Evolutionary conservation across 2,113 vertebrate genomes (phyloP), one percentile per base, ranked within the genome.

Genomic region (Eurypyga helias): DNA sequence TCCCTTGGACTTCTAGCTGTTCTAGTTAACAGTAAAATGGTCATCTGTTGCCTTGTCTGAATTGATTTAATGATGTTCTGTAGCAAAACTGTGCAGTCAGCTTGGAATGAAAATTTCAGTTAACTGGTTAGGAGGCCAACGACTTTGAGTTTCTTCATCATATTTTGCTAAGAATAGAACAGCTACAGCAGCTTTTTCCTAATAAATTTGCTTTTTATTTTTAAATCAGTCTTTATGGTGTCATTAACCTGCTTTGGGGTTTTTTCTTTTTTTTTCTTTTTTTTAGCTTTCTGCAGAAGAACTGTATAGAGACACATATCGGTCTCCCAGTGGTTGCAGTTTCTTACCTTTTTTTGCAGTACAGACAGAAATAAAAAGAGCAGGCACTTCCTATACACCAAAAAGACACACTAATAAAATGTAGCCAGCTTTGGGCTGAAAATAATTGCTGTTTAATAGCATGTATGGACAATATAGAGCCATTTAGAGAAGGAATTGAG

Each of bases 281-380:
- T 43, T 61, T 52, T 13, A 76, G 10, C 67, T 82, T 72, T 52
- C 66, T 75, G 43, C 64, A 87, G 31, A 15, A 54, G 33, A 51
- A n/a, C 14, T 61, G 29, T 46, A 1, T 10, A 16, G 73, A 1
- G 0, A 48, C 10, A 5, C 0, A 0, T 34, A 17, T 17, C 7
- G 5, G 9, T 54, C 62, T 90, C 72, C 17, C 31, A 48, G 3
- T 18, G 34, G 18, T 54, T 75, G 46, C 48, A 6, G 2, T 8
- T 24, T 48, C 29, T 90, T 43, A 31, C 33, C 18, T 83, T 64
- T 71, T 71, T 34, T 21, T 24, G 29, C 38, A 54, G 43, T 31
- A 43, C 20, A 87, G 72, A 52, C 49, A 67, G 78, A 54, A 91
- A 73, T 79, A 88, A 72, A 87, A 91, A 73, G 55, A 64, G 33